Conservation (phyloP, 2,888 invertebrate species). For the Drosophila neonasuta region DNA sequence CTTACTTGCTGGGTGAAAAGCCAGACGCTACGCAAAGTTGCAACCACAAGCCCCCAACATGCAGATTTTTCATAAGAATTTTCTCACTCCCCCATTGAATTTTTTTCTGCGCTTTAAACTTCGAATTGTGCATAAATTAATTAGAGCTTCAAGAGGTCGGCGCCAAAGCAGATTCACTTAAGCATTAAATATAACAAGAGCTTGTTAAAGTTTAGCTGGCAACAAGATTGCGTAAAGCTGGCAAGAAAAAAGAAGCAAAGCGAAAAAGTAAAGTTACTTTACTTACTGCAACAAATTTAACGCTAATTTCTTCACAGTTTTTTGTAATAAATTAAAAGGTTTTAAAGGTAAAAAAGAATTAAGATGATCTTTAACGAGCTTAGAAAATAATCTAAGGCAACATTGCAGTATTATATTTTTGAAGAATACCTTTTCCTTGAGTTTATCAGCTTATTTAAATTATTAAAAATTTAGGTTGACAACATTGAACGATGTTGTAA, state of each 20-base stretch:
- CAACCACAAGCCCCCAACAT: constrained; percentile 1
- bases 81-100: neutral
- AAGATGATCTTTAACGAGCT: no score
- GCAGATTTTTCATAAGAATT: neutral
- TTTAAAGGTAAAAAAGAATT: no score
- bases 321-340: no score
- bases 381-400: no score
- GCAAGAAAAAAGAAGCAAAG: neutral
- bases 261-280: neutral
- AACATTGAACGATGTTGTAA: no score
- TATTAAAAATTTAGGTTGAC: no score
- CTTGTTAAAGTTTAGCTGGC: neutral
- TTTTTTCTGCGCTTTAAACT: constrained; percentile 7
- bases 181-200: constrained; percentile 5
- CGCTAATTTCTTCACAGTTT: neutral
- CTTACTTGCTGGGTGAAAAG: constrained; percentile 2
- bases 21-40: constrained; percentile 14
- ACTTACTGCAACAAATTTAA: neutral
- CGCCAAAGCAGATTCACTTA: constrained; percentile 2
- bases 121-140: constrained; percentile 7
- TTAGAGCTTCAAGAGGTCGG: neutral
- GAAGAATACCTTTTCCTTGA: no score
- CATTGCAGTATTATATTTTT: no score
- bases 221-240: neutral
- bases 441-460: no score